Percentiles rank a stretch among this genome's conserved stretches.
Conservation (phyloP, 2,797 vertebrate species). For the Hoplostethus atlanticus region DNA sequence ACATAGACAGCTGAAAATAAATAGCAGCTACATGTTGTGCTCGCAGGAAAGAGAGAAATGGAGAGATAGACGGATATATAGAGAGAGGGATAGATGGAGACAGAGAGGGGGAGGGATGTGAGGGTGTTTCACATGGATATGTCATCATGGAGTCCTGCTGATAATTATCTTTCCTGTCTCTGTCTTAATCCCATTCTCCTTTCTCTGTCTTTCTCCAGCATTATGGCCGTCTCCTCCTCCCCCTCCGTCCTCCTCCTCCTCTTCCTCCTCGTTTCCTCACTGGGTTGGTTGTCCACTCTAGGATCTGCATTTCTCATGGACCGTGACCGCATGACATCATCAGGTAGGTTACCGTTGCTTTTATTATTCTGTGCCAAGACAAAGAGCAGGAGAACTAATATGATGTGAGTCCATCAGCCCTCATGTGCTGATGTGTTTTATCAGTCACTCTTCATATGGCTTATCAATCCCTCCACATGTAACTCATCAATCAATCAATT, state of each 20-base stretch:
- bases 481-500: constrained; percentile 63
- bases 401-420: constrained; percentile 1
- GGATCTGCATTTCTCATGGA: constrained; percentile 59
- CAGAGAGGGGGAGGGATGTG: constrained; percentile 1
- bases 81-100: constrained; percentile 2
- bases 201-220: constrained; percentile 52
- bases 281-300: constrained; percentile 64
- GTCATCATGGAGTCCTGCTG: constrained; percentile 55
- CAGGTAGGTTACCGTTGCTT: constrained; percentile 61
- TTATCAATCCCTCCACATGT: constrained; percentile 14
- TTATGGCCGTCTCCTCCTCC: constrained; percentile 62
- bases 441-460: constrained; percentile 1
- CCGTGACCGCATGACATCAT: constrained; percentile 49
- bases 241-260: constrained; percentile 56
- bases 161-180: constrained; percentile 60
- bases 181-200: too few species aligned
- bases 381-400: not conserved
- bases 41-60: constrained; percentile 20
- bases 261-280: constrained; percentile 64
- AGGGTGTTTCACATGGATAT: constrained; percentile 56
- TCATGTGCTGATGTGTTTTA: not conserved
- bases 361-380: constrained; percentile 10
- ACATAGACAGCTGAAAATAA: constrained; percentile 68
- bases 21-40: constrained; percentile 46
- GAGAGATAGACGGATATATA: constrained; percentile 7